phyloP scores from a whole-genome alignment of 2,888 invertebrate species.

The Drosophila affinis region DNA sequence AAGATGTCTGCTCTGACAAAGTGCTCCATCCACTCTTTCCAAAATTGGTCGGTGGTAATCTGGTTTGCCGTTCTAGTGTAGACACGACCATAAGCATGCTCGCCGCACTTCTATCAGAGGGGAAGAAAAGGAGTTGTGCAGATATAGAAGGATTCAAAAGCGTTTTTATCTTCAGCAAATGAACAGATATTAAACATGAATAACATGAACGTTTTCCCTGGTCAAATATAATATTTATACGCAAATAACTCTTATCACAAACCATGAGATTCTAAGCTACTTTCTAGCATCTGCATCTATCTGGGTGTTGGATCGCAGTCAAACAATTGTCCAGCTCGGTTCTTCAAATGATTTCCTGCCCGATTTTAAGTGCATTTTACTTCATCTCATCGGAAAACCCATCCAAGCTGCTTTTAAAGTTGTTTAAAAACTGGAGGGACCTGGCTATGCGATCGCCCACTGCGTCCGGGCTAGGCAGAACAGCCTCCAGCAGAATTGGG shows the following conservation, averaged over 20 bases:
- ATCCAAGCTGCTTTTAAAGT: conserved; percentile 46
- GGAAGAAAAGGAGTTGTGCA: neutral
- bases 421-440: conserved; percentile 56
- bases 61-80: conserved; percentile 29
- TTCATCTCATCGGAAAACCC: conserved; percentile 41
- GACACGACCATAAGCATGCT: neutral
- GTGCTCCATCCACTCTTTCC: neutral
- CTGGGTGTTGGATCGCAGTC: neutral
- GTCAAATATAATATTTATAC: neutral
- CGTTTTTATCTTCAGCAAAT: neutral
- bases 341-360: neutral
- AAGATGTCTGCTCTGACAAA: conserved; percentile 2
- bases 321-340: neutral
- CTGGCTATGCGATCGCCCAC: conserved; percentile 57
- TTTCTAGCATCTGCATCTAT: neutral
- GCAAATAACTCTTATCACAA: too few relatives aligned
- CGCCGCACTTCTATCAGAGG: neutral
- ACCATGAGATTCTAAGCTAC: too few relatives aligned
- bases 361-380: neutral
- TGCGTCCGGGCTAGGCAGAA: conserved; percentile 50
- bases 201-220: neutral
- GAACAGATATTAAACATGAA: neutral
- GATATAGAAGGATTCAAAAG: neutral
- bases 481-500: conserved; percentile 76
- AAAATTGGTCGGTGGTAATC: conserved; percentile 9